Conservation (phyloP, 2,888 invertebrate species). For the Scaptomyza flava region DNA sequence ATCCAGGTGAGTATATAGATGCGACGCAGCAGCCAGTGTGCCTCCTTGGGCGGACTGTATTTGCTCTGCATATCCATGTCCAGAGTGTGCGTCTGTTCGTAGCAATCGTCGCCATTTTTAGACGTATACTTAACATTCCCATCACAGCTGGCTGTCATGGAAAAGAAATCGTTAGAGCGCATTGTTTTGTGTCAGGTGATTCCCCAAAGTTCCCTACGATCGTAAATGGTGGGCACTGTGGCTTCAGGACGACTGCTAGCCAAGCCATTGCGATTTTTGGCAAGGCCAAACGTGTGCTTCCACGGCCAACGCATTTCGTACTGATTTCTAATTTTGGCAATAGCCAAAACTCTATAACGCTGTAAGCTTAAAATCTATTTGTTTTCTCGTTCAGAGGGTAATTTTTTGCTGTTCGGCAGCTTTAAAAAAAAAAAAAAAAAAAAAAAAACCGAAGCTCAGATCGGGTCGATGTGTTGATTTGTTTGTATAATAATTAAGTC, state of each 20-base stretch:
- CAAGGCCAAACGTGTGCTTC: slow-evolving; percentile 66
- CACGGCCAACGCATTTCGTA: slow-evolving; percentile 74
- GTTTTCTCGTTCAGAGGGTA: slow-evolving; percentile 30
- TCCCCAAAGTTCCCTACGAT: slow-evolving; percentile 55
- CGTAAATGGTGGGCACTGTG: slow-evolving; percentile 58
- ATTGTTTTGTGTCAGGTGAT: background rate
- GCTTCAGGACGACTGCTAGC: background rate
- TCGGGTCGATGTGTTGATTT: background rate
- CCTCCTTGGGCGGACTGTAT: slow-evolving; percentile 66
- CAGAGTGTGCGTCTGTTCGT: slow-evolving; percentile 46
- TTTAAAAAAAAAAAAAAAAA: background rate
- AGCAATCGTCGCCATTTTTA: slow-evolving; percentile 59
- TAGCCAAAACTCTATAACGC: slow-evolving; percentile 36
- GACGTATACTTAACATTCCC: slow-evolving; percentile 60
- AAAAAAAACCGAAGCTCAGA: background rate
- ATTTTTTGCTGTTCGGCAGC: slow-evolving; percentile 30
- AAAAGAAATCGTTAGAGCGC: background rate
- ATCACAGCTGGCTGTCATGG: slow-evolving; percentile 57
- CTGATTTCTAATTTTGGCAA: slow-evolving; percentile 59
- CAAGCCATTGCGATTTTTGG: slow-evolving; percentile 5
- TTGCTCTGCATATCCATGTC: slow-evolving; percentile 66
- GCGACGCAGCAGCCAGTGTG: slow-evolving; percentile 80
- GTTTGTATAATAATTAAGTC: slow-evolving; percentile 31
- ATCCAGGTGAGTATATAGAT: slow-evolving; percentile 88
- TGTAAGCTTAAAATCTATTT: slow-evolving; percentile 34